Percentiles rank a stretch among this genome's conserved stretches.
Evolutionary conservation across 2,113 vertebrate genomes (phyloP).

Genomic region (Albula glossodonta): DNA sequence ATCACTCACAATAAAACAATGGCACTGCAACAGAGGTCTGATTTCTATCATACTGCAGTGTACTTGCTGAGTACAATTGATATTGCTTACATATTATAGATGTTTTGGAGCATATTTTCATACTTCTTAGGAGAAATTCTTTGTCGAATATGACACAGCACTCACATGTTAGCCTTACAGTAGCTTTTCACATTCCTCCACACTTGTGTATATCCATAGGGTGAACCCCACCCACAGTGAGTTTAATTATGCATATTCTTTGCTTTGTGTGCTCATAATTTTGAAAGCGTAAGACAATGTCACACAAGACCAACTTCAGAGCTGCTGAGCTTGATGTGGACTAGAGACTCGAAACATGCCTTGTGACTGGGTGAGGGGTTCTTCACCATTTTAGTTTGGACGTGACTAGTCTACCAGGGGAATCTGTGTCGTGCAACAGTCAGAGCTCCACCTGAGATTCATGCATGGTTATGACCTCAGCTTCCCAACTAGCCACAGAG

Average conservation of each 20-base stretch:
- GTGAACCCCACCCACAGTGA: background rate
- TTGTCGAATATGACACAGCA: background rate
- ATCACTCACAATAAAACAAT: no score
- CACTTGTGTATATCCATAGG: background rate
- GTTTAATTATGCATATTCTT: background rate
- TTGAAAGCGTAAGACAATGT: background rate
- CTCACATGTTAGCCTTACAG: background rate
- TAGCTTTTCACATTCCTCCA: background rate
- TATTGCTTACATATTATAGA: no score
- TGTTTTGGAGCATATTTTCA: no score
- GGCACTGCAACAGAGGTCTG: no score
- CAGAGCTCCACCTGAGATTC: background rate
- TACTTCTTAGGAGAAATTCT: background rate
- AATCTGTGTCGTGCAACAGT: background rate
- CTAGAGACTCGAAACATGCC: no score
- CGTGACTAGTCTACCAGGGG: background rate
- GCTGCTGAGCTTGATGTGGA: no score
- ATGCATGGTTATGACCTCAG: background rate
- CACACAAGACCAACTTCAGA: background rate
- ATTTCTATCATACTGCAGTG: no score
- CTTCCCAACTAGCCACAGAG: background rate
- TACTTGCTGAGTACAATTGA: no score
- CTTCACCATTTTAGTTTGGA: background rate
- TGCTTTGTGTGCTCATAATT: background rate
- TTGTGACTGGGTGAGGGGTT: background rate